Evolutionary conservation across 2,797 vertebrate species (phyloP), one percentile per base, ranked within the genome.

Genomic region (Aldrovandia affinis): DNA sequence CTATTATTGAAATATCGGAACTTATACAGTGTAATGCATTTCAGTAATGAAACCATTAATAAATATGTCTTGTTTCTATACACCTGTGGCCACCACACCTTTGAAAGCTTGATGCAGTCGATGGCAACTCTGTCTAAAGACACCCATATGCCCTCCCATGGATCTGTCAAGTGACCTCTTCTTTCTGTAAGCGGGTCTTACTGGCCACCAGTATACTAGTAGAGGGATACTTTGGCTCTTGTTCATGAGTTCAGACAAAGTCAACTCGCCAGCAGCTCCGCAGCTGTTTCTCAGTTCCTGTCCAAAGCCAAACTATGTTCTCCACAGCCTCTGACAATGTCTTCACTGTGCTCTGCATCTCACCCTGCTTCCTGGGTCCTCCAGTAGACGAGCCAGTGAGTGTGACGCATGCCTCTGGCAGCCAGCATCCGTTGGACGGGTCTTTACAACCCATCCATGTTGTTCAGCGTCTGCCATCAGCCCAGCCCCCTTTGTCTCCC

Each of bases 341-440:
- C 65, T n/a, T 36, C 65, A 36, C 65, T 70, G 65, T 36, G 36
- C 77, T 79, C 18, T 47, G 77, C 77, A 50, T 18, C 77, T 47
- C 77, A 18, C 25, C n/a, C 25, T 63, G 61, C 61, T 10, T 36
- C 65, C 65, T 70, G 65, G 65, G 33, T 33, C 30, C 33, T 70
- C 18, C 30, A 33, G 63, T 65, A 36, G 65, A 70, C 65, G 33
- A 30, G 65, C 3, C 65, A 36, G 8, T 70, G 33, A 70, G 30
- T 4, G 33, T 70, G 33, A 70, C 65, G 36, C 65, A 36, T 70
- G 33, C 65, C 33, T 22, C 6, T 33, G 65, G 33, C 65, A 70
- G 33, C 65, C 65, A 70, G 30, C 52, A 42, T 47, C 28, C 10
- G 15, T 42, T 54, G 52, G 52, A 47, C 36, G n/a, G 77, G 42